A percentile compares a stretch with the other conserved stretches of the same genome.
phyloP scores from a whole-genome alignment of 2,888 invertebrate genomes.

The Aricia artaxerxes region DNA sequence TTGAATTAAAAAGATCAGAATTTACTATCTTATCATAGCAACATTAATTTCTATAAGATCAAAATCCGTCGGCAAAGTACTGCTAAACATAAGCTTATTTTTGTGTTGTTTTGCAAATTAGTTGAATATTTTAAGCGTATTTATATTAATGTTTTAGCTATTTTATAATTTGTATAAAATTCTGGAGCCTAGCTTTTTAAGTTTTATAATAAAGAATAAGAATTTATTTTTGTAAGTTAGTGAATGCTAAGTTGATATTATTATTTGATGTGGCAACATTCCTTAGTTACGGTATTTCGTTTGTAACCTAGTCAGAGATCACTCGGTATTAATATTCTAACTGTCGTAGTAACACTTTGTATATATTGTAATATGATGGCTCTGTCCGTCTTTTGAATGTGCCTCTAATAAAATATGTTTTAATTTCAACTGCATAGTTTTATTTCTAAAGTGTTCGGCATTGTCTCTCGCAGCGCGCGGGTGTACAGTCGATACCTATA shows the following conservation, averaged over 20 bases:
- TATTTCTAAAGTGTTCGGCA: not conserved
- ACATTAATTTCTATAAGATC: not conserved
- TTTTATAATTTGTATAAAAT: constrained; percentile 39
- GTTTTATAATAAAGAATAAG: constrained; percentile 8
- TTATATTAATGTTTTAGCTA: constrained; percentile 36
- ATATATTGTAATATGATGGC: constrained; percentile 56
- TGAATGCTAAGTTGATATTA: constrained; percentile 42
- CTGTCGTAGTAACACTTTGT: constrained; percentile 56
- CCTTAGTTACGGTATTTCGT: constrained; percentile 46
- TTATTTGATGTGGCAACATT: constrained; percentile 47
- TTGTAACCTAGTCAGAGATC: constrained; percentile 64
- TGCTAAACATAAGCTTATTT: constrained; percentile 21
- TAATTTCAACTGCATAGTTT: constrained; percentile 49
- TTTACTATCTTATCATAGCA: constrained; percentile 11
- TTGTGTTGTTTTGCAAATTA: constrained; percentile 30
- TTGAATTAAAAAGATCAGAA: not conserved
- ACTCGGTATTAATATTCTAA: constrained; percentile 52
- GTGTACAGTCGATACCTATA: no score
- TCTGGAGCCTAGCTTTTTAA: constrained; percentile 18
- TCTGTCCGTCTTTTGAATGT: constrained; percentile 66
- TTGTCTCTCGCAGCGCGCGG: no score
- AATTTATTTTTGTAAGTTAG: constrained; percentile 29
- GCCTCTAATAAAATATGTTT: constrained; percentile 73
- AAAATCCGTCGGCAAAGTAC: constrained; percentile 10
- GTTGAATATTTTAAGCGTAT: constrained; percentile 37